These are phyloP conservation scores for Kryptolebias marmoratus DNA, from an alignment of 2,113 vertebrate species.

Conservation along the genomic window DNA sequence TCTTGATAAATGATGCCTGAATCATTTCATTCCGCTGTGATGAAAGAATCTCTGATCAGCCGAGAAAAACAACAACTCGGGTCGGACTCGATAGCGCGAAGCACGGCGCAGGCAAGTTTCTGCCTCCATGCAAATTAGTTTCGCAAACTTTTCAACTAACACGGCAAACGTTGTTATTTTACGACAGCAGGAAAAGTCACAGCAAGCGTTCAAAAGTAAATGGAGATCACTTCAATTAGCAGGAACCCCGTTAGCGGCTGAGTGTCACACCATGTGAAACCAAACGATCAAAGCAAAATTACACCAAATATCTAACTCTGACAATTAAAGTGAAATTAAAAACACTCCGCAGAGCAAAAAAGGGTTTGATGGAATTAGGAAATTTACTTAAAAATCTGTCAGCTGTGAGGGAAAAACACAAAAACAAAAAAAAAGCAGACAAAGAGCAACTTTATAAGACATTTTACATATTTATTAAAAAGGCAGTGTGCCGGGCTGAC, in stretches of 20 bases:
- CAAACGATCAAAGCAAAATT: constrained; percentile 54
- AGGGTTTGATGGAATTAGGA: constrained; percentile 18
- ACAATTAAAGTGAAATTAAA: constrained; percentile 41
- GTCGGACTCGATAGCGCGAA: constrained; percentile 25
- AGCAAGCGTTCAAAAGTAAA: constrained; percentile 55
- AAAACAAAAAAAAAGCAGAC: background rate
- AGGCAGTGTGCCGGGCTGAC: constrained; percentile 46
- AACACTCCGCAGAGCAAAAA: constrained; percentile 31
- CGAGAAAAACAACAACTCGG: constrained; percentile 21
- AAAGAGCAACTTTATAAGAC: constrained; percentile 38
- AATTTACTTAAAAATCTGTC: constrained; percentile 34
- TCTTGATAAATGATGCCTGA: constrained; percentile 61
- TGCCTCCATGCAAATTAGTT: constrained; percentile 26
- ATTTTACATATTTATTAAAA: constrained; percentile 73
- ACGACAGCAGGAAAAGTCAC: constrained; percentile 53
- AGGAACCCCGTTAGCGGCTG: constrained; percentile 37
- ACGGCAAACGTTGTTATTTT: constrained; percentile 32
- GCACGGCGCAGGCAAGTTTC: background rate
- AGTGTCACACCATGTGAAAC: constrained; percentile 26
- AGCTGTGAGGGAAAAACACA: too few relatives aligned
- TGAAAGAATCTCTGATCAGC: constrained; percentile 45
- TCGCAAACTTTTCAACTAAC: constrained; percentile 19
- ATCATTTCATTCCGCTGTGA: constrained; percentile 70
- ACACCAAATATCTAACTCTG: constrained; percentile 60
- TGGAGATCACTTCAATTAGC: constrained; percentile 38